Percentiles rank a stretch among this genome's conserved stretches.
Evolutionary conservation across 2,888 invertebrate species (phyloP).

Genomic region (Poecilus cupreus): DNA sequence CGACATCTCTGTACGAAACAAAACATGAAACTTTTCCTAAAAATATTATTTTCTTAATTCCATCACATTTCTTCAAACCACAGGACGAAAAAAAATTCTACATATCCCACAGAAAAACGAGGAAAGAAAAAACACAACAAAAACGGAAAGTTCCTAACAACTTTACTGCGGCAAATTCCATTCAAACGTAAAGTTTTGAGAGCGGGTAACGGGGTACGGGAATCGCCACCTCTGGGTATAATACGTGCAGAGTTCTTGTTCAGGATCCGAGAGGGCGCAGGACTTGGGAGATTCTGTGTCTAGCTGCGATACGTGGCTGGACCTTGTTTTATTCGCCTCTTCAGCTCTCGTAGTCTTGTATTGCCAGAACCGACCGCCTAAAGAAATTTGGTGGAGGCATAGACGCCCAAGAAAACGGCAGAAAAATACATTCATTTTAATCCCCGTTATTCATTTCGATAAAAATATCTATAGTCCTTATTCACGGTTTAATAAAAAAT

Average conservation of each 20-base stretch:
- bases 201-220: background rate
- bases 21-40: conserved; percentile 53
- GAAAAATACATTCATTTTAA: too few relatives aligned
- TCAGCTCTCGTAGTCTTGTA: background rate
- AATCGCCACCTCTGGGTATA: conserved; percentile 55
- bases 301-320: background rate
- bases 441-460: too few relatives aligned
- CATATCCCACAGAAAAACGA: conserved; percentile 52
- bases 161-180: conserved; percentile 59
- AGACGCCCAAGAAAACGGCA: background rate
- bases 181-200: conserved; percentile 59
- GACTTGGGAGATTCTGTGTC: conserved; percentile 19
- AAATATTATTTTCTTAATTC: conserved; percentile 59
- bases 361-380: conserved; percentile 7
- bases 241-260: conserved; percentile 56
- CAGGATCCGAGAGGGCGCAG: conserved; percentile 34
- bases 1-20: conserved; percentile 40
- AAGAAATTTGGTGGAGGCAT: background rate
- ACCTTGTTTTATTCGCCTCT: conserved; percentile 9
- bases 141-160: conserved; percentile 59
- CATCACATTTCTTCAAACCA: conserved; percentile 54
- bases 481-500: too few relatives aligned
- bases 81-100: conserved; percentile 58
- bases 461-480: too few relatives aligned
- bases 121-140: conserved; percentile 55